Evolutionary conservation across 2,888 invertebrate species (phyloP), one percentile per base, ranked within the genome.

Genomic region (Rhagium mordax): DNA sequence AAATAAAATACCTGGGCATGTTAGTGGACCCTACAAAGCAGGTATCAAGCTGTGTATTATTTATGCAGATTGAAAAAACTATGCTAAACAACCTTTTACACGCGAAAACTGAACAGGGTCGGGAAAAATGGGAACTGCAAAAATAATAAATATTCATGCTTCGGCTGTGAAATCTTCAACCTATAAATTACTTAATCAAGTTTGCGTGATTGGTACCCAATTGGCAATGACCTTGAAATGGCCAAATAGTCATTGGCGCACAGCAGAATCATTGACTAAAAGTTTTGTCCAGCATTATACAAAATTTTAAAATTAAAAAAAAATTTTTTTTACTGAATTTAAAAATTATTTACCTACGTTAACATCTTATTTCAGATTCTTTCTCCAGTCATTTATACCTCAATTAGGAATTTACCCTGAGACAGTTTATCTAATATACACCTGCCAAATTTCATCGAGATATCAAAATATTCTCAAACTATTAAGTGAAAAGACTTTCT

Each of bases 181-280:
- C 47, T n/a, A 71, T 67, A 71, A 71, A 71, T 71, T 66, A 67
- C 49, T 66, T 71, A 71, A 66, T 71, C 61, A 29, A 51, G 57
- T 27, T 71, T 49, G 60, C 71, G 71, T 71, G 71, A 66, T 71
- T 66, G 51, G 66, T 55, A 57, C 21, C 55, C 57, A 47, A 51
- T 64, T 15, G 53, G 3, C 7, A 33, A 16, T 47, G 47, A 21
- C 66, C 66, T 67, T 67, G 57, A 57, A 41, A 16, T 67, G 66
- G 57, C 13, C 66, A 47, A 57, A 53, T 53, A 53, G 33, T n/a
- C 68, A 60, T 49, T 49, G 57, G 68, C 68, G 66, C 41, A 53
- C 41, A n/a, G 2, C n/a, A 41, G n/a, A 41, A 41, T n/a, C 4
- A 2, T 33, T 33, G 33, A 13, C 10, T 1, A 6, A 1, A n/a